Conservation (phyloP, 2,113 vertebrate species). For the Puntigrus tetrazona region DNA sequence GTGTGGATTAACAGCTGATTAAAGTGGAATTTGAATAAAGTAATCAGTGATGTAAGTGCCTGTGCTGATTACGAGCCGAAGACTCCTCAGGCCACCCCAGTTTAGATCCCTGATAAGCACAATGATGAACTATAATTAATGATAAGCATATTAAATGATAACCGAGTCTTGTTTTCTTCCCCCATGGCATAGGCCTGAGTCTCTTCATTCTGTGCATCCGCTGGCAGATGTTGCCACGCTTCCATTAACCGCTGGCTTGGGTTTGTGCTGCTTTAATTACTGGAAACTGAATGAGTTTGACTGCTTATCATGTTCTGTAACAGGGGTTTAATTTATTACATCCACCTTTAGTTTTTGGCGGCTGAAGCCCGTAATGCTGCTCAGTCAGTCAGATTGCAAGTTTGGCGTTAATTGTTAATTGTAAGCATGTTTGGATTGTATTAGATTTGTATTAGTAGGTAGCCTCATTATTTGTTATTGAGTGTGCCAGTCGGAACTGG, state of each 20-base stretch:
- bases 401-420: not conserved
- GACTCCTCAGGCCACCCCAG: slow-evolving; percentile 14
- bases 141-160: slow-evolving; percentile 48
- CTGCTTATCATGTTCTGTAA: slow-evolving; percentile 12
- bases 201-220: slow-evolving; percentile 8
- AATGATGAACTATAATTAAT: slow-evolving; percentile 45
- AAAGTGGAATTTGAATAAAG: slow-evolving; percentile 37
- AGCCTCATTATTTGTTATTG: not conserved
- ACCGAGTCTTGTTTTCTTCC: slow-evolving; percentile 2
- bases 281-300: slow-evolving; percentile 21
- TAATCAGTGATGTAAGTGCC: slow-evolving; percentile 43
- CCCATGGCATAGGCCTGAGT: slow-evolving; percentile 2
- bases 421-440: not conserved
- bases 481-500: not conserved
- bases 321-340: not conserved
- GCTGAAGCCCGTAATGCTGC: not conserved
- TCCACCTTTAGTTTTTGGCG: not conserved
- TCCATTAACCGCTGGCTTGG: slow-evolving; percentile 42
- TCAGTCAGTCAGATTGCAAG: not conserved
- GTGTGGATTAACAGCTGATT: slow-evolving; percentile 40
- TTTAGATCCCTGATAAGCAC: slow-evolving; percentile 46
- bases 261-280: slow-evolving; percentile 30
- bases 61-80: slow-evolving; percentile 24
- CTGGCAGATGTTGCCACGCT: slow-evolving; percentile 41
- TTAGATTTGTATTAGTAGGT: not conserved